Evolutionary conservation across 2,888 invertebrate genomes (phyloP), one percentile per base, ranked within the genome.

Genomic region (Schizaphis graminum): DNA sequence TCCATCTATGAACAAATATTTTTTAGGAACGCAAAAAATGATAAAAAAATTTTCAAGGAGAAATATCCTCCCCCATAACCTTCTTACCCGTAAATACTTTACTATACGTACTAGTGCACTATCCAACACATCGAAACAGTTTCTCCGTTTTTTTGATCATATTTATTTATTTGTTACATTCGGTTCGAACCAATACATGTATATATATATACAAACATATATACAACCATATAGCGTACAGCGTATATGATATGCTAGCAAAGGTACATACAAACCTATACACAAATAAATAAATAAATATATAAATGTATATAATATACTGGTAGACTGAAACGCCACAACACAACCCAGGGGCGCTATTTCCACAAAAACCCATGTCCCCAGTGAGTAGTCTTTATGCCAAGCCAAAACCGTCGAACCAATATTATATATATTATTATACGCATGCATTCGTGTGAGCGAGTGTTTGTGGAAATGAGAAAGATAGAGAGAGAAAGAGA

Each of bases 261-360:
- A 35, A 77, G 8, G 21, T 77, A 77, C 35, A 77, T 35, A 77
- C 77, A 77, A 16, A 67, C n/a, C n/a, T n/a, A 67, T n/a, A 67
- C 67, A 21, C n/a, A 13, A 35, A 77, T 35, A 77, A 77, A 77
- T 77, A 77, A 77, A 77, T 77, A 77, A n/a, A 77, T 77, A 77
- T 1, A 77, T 77, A 77, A 77, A 77, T 77, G 35, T 35, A 7
- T 35, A 85, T 44, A 44, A 85, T 44, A 44, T 85, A 85, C 28
- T 26, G 44, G 85, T 44, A 85, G n/a, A 26, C 13, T 67, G 53
- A 16, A 91, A 84, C 35, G n/a, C 91, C 53, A 41, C 13, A 77
- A 91, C 90, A 26, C 28, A 53, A 53, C 91, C 91, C 91, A 53
- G 84, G 91, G 84, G 91, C 53, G 53, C 53, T 41, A 41, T 91